A percentile compares a stretch with the other conserved stretches of the same genome.
These are phyloP conservation scores for Magallana angulata DNA, from an alignment of 1,140 invertebrate genomes.

Conservation along the genomic window DNA sequence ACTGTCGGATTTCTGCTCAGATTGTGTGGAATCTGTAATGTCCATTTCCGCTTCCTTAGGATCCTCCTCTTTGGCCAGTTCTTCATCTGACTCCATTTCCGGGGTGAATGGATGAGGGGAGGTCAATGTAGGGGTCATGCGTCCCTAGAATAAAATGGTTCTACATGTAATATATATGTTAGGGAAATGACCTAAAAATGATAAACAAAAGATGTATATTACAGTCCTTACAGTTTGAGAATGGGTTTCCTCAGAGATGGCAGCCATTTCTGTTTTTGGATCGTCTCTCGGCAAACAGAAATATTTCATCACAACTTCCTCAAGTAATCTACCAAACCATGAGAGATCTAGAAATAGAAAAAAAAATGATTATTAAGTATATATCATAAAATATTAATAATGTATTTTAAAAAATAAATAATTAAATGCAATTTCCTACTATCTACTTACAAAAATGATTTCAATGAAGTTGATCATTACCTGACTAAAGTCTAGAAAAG, in stretches of 20 bases:
- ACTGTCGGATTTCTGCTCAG: neutral
- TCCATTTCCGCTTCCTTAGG: constrained; percentile 39
- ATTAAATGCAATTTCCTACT: too few species aligned
- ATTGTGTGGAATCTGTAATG: constrained; percentile 12
- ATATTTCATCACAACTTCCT: constrained; percentile 72
- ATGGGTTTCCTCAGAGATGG: constrained; percentile 68
- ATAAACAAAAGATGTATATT: neutral
- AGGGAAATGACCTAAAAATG: neutral
- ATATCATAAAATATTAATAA: neutral
- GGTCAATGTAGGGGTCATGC: constrained; percentile 49
- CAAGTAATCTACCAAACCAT: constrained; percentile 72
- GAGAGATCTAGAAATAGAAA: constrained; percentile 63
- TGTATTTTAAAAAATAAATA: neutral
- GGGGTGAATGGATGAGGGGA: constrained; percentile 31
- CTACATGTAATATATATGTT: neutral
- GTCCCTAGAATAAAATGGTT: constrained; percentile 49
- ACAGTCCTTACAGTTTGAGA: constrained; percentile 60
- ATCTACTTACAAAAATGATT: too few species aligned
- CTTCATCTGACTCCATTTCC: constrained; percentile 48
- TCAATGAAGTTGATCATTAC: too few species aligned
- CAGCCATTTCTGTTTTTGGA: constrained; percentile 67
- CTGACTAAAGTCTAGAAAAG: too few species aligned
- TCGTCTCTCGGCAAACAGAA: constrained; percentile 73
- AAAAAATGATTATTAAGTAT: neutral
- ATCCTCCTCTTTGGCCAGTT: constrained; percentile 34